phyloP scores from a whole-genome alignment of 2,797 vertebrate genomes.

The Leptodactylus fallax region DNA sequence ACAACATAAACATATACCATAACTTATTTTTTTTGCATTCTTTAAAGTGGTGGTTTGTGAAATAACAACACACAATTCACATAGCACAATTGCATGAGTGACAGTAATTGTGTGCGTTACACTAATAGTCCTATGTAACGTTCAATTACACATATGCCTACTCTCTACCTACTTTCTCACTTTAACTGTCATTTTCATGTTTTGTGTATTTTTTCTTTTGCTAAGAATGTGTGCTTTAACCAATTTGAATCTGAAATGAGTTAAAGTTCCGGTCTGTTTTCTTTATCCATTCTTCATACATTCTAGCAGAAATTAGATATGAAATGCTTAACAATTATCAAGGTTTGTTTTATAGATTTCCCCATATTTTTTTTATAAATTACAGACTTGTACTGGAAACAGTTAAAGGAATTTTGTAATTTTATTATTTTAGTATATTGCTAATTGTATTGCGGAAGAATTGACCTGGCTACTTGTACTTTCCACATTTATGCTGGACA shows the following conservation, averaged over 20 bases:
- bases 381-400: not conserved
- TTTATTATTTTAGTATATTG: too few relatives aligned
- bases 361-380: not conserved
- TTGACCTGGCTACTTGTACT: too few relatives aligned
- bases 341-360: not conserved
- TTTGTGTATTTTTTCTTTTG: constrained; percentile 44
- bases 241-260: constrained; percentile 27
- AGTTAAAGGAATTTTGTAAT: not conserved
- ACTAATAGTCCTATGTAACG: constrained; percentile 63
- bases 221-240: constrained; percentile 36
- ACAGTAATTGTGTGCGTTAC: constrained; percentile 59
- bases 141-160: constrained; percentile 63
- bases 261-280: not conserved
- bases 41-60: constrained; percentile 47
- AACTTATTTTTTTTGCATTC: constrained; percentile 33
- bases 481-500: too few relatives aligned
- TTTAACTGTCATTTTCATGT: constrained; percentile 60
- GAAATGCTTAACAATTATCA: not conserved
- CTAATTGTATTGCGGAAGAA: too few relatives aligned
- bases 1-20: constrained; percentile 53
- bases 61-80: constrained; percentile 55
- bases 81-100: constrained; percentile 57
- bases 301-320: not conserved
- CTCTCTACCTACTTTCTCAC: constrained; percentile 58
- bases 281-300: not conserved